These are phyloP conservation scores for Drosophila lutescens DNA, from an alignment of 2,888 invertebrate species.

Conservation along the genomic window DNA sequence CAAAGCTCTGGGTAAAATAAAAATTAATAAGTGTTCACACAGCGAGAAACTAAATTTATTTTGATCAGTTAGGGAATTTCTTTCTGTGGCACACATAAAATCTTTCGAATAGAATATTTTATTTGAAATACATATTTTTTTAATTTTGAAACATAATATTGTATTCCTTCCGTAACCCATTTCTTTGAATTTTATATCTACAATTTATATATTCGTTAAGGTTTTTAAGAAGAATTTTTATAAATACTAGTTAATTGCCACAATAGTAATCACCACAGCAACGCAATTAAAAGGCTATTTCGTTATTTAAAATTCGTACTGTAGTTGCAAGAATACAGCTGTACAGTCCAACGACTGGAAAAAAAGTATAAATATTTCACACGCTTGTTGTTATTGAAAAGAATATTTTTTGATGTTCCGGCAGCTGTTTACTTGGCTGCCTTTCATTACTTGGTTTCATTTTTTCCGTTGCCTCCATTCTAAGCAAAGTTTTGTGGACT, in stretches of 20 bases:
- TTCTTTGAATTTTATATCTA: too few species aligned
- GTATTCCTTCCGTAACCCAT: too few species aligned
- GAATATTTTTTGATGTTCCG: conserved; percentile 28
- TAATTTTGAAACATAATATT: neutral
- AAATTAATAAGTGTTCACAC: conserved; percentile 33
- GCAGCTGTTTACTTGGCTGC: conserved; percentile 34
- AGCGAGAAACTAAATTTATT: conserved; percentile 15
- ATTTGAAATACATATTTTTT: neutral
- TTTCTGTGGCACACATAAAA: too few species aligned
- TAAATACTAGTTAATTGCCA: too few species aligned
- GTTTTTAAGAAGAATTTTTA: neutral
- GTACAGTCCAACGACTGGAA: neutral
- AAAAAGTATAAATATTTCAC: conserved; percentile 57
- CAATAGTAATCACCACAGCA: too few species aligned
- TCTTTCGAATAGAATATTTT: too few species aligned
- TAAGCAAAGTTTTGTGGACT: conserved; percentile 44
- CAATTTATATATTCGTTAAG: too few species aligned
- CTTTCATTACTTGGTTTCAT: conserved; percentile 29
- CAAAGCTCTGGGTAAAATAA: conserved; percentile 28
- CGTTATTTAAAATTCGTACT: neutral
- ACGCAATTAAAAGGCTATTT: neutral
- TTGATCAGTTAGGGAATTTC: too few species aligned
- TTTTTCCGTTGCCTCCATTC: conserved; percentile 18
- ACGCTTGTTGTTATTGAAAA: conserved; percentile 53
- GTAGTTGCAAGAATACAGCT: neutral